phyloP scores from a whole-genome alignment of 2,113 vertebrate genomes.

The Tachysurus vachellii region DNA sequence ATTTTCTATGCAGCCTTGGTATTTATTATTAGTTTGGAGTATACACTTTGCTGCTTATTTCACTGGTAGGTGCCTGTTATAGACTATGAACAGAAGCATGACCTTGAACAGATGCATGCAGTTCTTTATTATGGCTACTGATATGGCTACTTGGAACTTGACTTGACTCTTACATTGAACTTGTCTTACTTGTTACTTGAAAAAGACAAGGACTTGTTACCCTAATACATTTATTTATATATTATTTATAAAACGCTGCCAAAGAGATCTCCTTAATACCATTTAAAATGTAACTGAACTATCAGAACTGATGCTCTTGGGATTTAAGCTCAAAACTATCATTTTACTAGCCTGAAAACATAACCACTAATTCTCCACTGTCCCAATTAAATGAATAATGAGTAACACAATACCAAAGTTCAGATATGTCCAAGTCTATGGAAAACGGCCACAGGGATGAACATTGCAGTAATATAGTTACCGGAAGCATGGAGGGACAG shows the following conservation, averaged over 20 bases:
- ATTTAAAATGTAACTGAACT: neutral
- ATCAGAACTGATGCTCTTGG: neutral
- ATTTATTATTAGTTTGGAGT: neutral
- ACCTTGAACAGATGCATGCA: neutral
- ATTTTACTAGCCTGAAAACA: neutral
- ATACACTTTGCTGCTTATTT: neutral
- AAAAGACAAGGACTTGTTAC: no score
- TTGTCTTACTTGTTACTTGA: no score
- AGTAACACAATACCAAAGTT: neutral
- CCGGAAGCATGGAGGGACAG: constrained; percentile 56
- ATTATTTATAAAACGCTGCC: neutral
- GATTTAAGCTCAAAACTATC: neutral
- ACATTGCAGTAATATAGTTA: constrained; percentile 49
- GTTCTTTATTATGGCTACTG: neutral
- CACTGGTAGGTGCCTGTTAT: neutral
- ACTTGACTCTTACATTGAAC: no score
- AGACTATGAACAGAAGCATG: neutral
- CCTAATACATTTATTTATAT: no score
- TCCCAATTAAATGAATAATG: neutral
- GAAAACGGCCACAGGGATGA: neutral
- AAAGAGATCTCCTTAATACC: neutral
- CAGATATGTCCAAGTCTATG: neutral
- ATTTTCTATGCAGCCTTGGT: neutral
- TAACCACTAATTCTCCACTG: neutral
- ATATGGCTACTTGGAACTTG: neutral